phyloP scores from a whole-genome alignment of 53 echinoderm and acorn worm genomes.

The Holothuria leucospilota region DNA sequence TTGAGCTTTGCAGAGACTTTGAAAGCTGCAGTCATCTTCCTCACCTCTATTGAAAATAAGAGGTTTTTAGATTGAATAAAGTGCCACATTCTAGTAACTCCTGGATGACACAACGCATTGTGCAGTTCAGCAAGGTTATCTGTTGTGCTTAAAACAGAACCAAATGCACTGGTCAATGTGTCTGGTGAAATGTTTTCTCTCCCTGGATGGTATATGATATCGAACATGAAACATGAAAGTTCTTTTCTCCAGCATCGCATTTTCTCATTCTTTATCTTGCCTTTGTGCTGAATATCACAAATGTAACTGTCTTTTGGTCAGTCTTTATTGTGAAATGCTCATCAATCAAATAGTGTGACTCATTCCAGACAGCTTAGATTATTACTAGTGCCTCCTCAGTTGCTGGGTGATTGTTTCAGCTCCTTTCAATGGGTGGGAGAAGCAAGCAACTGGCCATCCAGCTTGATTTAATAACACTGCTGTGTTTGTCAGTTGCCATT shows the following conservation, averaged over 20 bases:
- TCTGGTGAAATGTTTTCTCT: conserved; percentile 39
- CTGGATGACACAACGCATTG: conserved; percentile 45
- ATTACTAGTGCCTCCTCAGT: conserved; percentile 34
- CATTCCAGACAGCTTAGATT: conserved; percentile 39
- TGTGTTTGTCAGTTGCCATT: no score
- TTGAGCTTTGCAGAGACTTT: conserved; percentile 42
- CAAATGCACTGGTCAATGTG: conserved; percentile 49
- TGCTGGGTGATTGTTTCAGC: conserved; percentile 51
- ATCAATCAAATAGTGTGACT: conserved; percentile 16
- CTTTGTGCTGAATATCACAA: conserved; percentile 54
- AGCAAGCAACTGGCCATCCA: conserved; percentile 47
- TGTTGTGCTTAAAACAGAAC: conserved; percentile 19
- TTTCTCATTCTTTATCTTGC: conserved; percentile 56
- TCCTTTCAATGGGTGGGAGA: conserved; percentile 17
- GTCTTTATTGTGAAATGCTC: conserved; percentile 46
- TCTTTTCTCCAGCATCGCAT: conserved; percentile 51
- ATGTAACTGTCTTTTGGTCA: conserved; percentile 37
- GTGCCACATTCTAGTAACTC: conserved; percentile 57
- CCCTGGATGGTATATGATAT: conserved; percentile 39
- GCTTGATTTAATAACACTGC: conserved; percentile 38
- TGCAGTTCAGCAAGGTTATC: conserved; percentile 44
- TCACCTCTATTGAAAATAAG: conserved; percentile 31
- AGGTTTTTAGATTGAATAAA: conserved; percentile 44
- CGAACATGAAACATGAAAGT: conserved; percentile 47
- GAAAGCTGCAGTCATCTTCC: conserved; percentile 45